phyloP scores from a whole-genome alignment of 2,113 vertebrate species.

The Oryzias curvinotus region DNA sequence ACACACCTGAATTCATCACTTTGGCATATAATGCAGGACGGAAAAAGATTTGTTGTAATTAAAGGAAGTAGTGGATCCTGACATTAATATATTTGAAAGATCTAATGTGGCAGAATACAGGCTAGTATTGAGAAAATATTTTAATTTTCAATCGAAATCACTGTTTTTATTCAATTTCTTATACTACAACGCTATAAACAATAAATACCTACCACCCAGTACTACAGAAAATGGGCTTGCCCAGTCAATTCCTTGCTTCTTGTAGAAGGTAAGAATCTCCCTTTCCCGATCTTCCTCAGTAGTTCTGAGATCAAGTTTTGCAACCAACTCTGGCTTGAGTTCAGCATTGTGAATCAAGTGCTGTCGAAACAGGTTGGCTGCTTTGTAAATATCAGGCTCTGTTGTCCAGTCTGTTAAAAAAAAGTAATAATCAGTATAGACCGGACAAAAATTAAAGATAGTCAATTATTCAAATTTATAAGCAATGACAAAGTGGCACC shows the following conservation, averaged over 20 bases:
- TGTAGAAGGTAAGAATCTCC: background rate
- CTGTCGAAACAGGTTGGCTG: background rate
- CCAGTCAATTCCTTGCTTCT: constrained; percentile 1
- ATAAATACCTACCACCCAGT: constrained; percentile 1
- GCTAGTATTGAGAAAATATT: background rate
- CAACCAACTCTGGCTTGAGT: constrained; percentile 1
- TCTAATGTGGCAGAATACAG: background rate
- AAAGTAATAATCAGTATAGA: too few species aligned
- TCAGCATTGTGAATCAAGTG: background rate
- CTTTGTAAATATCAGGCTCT: background rate
- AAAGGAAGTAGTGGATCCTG: background rate
- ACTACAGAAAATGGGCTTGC: constrained; percentile 3
- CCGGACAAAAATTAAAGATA: too few species aligned
- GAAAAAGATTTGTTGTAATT: background rate
- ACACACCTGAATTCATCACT: background rate
- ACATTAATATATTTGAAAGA: background rate
- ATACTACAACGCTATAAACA: background rate
- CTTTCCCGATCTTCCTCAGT: background rate
- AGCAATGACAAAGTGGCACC: too few species aligned
- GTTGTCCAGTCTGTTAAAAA: background rate
- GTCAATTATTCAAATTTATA: too few species aligned
- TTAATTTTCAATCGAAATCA: background rate
- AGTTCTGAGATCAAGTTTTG: background rate
- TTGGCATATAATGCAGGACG: background rate
- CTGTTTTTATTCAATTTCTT: background rate